A percentile compares a stretch with the other conserved stretches of the same genome.
Conservation (phyloP, 2,888 invertebrate species). For the Megaustenia siamemsis region DNA sequence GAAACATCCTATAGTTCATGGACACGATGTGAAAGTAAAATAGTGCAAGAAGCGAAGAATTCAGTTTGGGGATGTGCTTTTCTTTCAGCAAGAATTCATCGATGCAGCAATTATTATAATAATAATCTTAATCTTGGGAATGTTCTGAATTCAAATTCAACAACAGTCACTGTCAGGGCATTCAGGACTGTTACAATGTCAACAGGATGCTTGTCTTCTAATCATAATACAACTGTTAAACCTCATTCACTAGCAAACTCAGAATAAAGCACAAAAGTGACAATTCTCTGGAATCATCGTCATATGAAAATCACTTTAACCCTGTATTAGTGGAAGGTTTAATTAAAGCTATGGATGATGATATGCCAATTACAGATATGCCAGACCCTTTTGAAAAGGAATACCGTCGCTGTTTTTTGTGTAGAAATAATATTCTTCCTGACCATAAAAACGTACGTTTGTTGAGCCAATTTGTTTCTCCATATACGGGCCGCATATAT, state of each 20-base stretch:
- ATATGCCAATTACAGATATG: constrained; percentile 67
- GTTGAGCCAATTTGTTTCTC: constrained; percentile 96
- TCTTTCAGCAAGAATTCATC: not conserved
- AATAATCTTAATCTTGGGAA: not conserved
- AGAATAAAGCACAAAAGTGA: not conserved
- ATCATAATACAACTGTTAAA: not conserved
- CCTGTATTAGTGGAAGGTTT: constrained; percentile 52
- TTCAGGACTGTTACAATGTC: not conserved
- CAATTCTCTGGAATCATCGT: too few species aligned
- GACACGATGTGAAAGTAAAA: too few species aligned
- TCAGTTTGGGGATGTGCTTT: not conserved
- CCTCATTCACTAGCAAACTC: not conserved
- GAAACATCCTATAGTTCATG: not conserved
- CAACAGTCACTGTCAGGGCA: not conserved
- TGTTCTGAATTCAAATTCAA: not conserved
- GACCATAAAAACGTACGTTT: constrained; percentile 95
- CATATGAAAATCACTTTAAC: constrained; percentile 22
- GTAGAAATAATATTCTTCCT: constrained; percentile 89
- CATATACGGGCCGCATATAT: constrained; percentile 95
- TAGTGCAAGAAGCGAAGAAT: not conserved
- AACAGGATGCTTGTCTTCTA: not conserved
- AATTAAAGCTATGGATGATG: constrained; percentile 58
- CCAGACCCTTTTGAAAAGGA: constrained; percentile 89
- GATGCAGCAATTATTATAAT: not conserved
- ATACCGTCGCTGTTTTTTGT: constrained; percentile 88